Evolutionary conservation across 2,888 invertebrate species (phyloP).

Genomic region (Drosophila prostipennis): DNA sequence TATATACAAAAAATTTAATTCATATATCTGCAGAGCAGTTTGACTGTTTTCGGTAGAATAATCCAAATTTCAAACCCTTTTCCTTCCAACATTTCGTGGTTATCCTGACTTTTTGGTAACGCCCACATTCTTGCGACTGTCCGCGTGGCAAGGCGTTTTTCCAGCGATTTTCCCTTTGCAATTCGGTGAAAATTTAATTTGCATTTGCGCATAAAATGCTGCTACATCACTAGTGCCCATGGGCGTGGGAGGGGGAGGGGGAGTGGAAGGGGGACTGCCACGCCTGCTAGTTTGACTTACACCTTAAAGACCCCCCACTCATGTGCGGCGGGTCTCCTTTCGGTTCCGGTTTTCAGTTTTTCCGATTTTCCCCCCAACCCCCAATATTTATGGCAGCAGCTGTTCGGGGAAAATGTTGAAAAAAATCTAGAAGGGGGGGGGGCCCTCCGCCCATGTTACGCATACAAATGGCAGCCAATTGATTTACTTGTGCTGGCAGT

Average conservation of each 20-base stretch:
- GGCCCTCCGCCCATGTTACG: constrained; percentile 46
- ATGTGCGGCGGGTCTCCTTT: background rate
- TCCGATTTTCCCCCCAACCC: constrained; percentile 24
- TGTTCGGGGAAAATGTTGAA: constrained; percentile 39
- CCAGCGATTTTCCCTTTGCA: constrained; percentile 43
- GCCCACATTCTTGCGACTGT: constrained; percentile 47
- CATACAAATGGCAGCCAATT: constrained; percentile 74
- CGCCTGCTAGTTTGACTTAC: constrained; percentile 48
- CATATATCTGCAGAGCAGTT: too few relatives aligned
- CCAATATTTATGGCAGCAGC: constrained; percentile 66
- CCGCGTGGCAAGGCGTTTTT: constrained; percentile 32
- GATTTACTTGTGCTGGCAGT: constrained; percentile 63
- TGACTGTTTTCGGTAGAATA: background rate
- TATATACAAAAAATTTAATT: too few relatives aligned
- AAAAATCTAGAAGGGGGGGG: constrained; percentile 10
- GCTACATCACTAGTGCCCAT: constrained; percentile 41
- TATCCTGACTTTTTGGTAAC: background rate
- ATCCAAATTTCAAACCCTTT: background rate
- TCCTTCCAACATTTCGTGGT: background rate
- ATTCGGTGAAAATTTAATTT: constrained; percentile 71
- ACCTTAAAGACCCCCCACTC: constrained; percentile 41
- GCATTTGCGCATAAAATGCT: constrained; percentile 74
- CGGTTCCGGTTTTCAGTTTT: constrained; percentile 12
- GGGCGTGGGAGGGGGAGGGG: constrained; percentile 2
- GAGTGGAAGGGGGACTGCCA: constrained; percentile 15